These are phyloP conservation scores for Micropterix aruncella DNA, from an alignment of 2,888 invertebrate genomes.

Conservation along the genomic window DNA sequence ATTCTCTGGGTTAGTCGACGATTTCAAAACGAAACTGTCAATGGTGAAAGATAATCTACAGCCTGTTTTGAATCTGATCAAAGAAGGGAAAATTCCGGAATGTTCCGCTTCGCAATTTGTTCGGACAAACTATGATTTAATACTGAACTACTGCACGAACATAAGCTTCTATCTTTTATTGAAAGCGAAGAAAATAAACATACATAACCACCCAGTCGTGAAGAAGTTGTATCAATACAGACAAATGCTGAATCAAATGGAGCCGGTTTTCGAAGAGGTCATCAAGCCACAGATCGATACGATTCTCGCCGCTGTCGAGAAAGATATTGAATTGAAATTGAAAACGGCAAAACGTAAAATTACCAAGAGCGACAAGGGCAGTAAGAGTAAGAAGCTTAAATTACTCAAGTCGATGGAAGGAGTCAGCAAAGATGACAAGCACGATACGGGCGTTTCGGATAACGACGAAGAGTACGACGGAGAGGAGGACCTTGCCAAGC, in stretches of 20 bases:
- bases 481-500: slow-evolving; percentile 22
- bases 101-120: slow-evolving; percentile 58
- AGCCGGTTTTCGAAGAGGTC: slow-evolving; percentile 51
- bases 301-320: slow-evolving; percentile 39
- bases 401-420: slow-evolving; percentile 24
- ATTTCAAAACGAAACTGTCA: slow-evolving; percentile 58
- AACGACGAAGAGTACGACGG: slow-evolving; percentile 30
- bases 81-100: slow-evolving; percentile 44
- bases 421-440: slow-evolving; percentile 22
- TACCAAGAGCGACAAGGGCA: slow-evolving; percentile 18
- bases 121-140: slow-evolving; percentile 50
- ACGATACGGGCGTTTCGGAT: slow-evolving; percentile 31
- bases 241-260: slow-evolving; percentile 59
- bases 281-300: slow-evolving; percentile 53
- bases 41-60: slow-evolving; percentile 50
- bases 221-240: slow-evolving; percentile 71
- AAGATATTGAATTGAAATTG: slow-evolving; percentile 23
- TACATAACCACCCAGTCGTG: slow-evolving; percentile 80
- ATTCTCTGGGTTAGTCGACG: slow-evolving; percentile 60
- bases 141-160: slow-evolving; percentile 74
- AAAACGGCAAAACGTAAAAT: slow-evolving; percentile 22
- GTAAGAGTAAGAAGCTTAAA: slow-evolving; percentile 28
- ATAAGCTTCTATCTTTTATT: slow-evolving; percentile 74
- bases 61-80: slow-evolving; percentile 51
- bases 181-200: slow-evolving; percentile 57